Evolutionary conservation across 2,888 invertebrate species (phyloP), one percentile per base, ranked within the genome.

Genomic region (Amphipyra tragopoginis): DNA sequence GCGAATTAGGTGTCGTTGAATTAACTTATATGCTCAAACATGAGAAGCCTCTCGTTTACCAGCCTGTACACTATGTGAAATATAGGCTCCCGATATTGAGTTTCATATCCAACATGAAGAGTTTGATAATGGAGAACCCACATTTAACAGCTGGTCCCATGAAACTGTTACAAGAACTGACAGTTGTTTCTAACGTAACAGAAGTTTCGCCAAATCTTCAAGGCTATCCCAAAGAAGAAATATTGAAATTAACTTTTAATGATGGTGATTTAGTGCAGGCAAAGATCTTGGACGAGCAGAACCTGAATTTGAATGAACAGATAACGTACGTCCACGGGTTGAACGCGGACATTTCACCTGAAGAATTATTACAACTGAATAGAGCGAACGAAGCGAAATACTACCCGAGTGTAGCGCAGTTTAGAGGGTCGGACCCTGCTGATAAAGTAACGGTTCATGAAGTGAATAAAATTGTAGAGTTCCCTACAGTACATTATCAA

Each of bases 51-150:
- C 38, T 85, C 0, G 59, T 84, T 36, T 86, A 89, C 42, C 84
- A 88, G 40, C 88, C 91, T 2, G 77, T 82, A 8, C 89, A 88
- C 72, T 91, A 86, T 60, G 87, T 92, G 0, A 92, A 91, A 80
- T 92, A 90, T 50, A 85, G 82, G 61, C 65, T 92, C 14, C 91
- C 92, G 9, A 88, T 89, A 49, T 40, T 71, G 6, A 72, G 72
- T 0, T 91, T 90, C 50, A 48, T 89, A 11, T 58, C 72, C 0
- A 85, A 82, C 26, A 59, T 86, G 21, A 70, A 83, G 34, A 68
- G 77, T 13, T 51, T 90, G 36, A 38, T 88, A 6, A 8, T 51
- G 11, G 65, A 65, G 15, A 83, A 85, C 38, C 87, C 90, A 5
- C 42, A 80, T 34, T 56, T 90, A 9, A 82, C 78, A 52, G 57